These are phyloP conservation scores for Sphaeridia pumilis DNA, from an alignment of 2,888 invertebrate species.

Conservation along the genomic window DNA sequence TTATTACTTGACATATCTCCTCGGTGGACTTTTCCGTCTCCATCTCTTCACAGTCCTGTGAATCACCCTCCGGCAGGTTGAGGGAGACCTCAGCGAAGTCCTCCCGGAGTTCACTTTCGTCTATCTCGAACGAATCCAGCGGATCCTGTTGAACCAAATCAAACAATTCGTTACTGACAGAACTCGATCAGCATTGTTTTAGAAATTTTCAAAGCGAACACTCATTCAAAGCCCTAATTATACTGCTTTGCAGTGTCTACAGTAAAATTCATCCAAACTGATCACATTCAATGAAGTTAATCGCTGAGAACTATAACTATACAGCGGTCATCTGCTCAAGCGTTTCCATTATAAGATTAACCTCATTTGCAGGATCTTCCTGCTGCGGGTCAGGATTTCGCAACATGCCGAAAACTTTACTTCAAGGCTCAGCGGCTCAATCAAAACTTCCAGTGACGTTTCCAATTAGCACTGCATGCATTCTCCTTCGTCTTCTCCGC, in stretches of 20 bases:
- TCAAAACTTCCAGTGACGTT: no score
- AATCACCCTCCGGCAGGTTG: slow-evolving; percentile 8
- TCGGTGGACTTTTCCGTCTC: slow-evolving; percentile 27
- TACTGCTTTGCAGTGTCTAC: background rate
- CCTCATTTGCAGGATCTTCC: no score
- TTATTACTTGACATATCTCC: slow-evolving; percentile 19
- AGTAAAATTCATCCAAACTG: background rate
- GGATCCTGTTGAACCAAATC: slow-evolving; percentile 1
- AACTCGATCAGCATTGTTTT: background rate
- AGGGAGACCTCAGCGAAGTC: slow-evolving; percentile 8
- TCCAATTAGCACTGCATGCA: no score
- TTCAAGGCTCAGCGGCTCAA: no score
- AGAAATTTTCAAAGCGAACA: background rate
- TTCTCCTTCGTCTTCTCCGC: no score
- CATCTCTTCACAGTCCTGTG: slow-evolving; percentile 18
- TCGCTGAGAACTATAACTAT: no score
- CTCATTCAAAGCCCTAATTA: no score
- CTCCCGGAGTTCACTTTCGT: slow-evolving; percentile 10
- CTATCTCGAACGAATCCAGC: slow-evolving; percentile 10
- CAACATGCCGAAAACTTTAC: no score
- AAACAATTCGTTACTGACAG: background rate
- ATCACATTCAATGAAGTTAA: no score
- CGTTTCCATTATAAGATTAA: no score
- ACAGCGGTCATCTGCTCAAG: no score
- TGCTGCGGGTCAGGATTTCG: no score